A percentile compares a stretch with the other conserved stretches of the same genome.
These are phyloP conservation scores for Dipodomys ordii DNA, from an alignment of 2,113 vertebrate species.

Conservation along the genomic window DNA sequence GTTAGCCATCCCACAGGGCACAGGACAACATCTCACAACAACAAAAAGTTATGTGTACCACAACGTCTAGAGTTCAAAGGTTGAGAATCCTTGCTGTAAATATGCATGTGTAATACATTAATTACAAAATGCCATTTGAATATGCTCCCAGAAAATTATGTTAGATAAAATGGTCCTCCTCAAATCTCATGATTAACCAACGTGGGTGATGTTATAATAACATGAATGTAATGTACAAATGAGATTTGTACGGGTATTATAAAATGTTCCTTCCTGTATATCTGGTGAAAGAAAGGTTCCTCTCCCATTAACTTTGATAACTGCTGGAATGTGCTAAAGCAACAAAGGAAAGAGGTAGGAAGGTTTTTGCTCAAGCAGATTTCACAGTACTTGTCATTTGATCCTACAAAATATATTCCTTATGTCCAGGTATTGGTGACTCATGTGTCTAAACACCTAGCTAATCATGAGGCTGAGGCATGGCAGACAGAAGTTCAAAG, in stretches of 20 bases:
- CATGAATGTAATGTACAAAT: neutral
- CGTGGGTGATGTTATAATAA: neutral
- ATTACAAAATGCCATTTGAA: neutral
- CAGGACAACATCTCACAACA: neutral
- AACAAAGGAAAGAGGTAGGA: neutral
- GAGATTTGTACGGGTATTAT: constrained; percentile 28
- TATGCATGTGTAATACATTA: neutral
- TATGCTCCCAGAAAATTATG: neutral
- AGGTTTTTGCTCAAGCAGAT: neutral
- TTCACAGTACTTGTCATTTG: neutral
- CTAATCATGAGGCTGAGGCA: too few species aligned
- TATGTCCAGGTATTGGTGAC: too few species aligned
- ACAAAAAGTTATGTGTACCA: neutral
- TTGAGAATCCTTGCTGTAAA: neutral
- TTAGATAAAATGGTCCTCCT: neutral
- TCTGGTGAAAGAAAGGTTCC: neutral
- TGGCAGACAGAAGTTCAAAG: too few species aligned
- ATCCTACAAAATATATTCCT: neutral
- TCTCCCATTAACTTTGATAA: neutral
- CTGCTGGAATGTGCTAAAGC: neutral
- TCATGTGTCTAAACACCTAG: too few species aligned
- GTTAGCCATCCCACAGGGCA: neutral
- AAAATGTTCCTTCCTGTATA: neutral
- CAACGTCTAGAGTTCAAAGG: neutral
- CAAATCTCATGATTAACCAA: neutral